Conservation (phyloP, 2,113 vertebrate genomes). For the Microcebus griseorufus region DNA sequence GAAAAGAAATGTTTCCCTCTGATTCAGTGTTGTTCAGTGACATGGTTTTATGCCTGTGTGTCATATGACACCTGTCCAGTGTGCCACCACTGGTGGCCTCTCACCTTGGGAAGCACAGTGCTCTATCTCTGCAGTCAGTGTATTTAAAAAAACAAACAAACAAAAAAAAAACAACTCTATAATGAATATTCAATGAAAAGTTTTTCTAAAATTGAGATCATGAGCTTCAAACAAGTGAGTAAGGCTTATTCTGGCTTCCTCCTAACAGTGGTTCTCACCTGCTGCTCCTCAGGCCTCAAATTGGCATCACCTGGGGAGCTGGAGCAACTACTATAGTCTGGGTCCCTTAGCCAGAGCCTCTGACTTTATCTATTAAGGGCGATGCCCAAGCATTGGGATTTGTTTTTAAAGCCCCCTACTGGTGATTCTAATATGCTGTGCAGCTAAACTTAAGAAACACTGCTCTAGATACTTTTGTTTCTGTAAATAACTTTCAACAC, state of each 20-base stretch:
- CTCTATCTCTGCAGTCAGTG: no score
- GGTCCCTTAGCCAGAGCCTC: background rate
- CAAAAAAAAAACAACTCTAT: background rate
- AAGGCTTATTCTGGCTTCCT: background rate
- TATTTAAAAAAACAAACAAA: no score
- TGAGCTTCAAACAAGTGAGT: background rate
- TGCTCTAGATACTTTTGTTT: background rate
- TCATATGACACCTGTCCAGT: background rate
- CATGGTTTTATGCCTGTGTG: background rate
- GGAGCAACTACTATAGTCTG: background rate
- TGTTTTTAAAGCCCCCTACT: background rate
- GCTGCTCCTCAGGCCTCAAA: background rate
- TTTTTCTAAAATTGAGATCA: background rate
- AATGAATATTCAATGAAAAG: background rate
- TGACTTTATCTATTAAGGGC: background rate
- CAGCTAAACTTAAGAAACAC: background rate
- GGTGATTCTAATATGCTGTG: background rate
- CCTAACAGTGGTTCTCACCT: background rate
- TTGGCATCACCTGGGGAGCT: background rate
- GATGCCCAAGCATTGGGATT: background rate
- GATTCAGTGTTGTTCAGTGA: background rate
- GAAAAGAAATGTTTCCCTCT: background rate
- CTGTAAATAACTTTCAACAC: background rate
- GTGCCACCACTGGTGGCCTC: background rate
- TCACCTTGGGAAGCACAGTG: background rate